A percentile compares a stretch with the other conserved stretches of the same genome.
Evolutionary conservation across 2,113 vertebrate species (phyloP).

Genomic region (Anolis carolinensis): DNA sequence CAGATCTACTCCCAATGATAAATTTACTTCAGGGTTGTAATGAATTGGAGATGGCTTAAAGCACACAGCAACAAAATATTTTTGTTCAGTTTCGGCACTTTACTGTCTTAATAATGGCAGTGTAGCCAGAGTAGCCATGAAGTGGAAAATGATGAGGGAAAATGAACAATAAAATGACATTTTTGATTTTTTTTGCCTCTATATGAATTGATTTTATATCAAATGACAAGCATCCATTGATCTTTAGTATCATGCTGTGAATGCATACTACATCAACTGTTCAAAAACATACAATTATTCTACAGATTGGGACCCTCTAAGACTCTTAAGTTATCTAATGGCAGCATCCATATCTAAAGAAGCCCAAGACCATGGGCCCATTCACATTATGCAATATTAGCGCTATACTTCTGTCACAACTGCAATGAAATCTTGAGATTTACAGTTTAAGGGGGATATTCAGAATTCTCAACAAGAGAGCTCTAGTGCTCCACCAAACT

Average conservation of each 20-base stretch:
- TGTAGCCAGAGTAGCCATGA: constrained; percentile 42
- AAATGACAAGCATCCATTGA: neutral
- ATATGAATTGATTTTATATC: neutral
- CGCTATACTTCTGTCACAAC: no score
- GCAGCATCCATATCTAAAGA: neutral
- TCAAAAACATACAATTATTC: neutral
- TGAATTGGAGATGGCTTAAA: constrained; percentile 7
- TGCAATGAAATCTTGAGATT: no score
- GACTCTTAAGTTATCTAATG: neutral
- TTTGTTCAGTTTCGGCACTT: constrained; percentile 4
- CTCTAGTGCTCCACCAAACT: no score
- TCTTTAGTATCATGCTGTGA: neutral
- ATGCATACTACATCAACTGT: no score
- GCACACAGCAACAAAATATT: no score
- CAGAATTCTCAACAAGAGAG: no score
- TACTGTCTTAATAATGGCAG: constrained; percentile 35
- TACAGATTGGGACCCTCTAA: neutral
- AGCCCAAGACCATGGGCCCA: no score
- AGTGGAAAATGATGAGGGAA: constrained; percentile 18
- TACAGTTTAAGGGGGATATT: no score
- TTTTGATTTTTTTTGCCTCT: constrained; percentile 25
- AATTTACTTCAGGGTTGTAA: no score
- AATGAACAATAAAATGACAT: constrained; percentile 47
- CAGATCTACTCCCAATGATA: no score
- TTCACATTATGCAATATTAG: no score